Percentiles rank a stretch among this genome's conserved stretches.
These are phyloP conservation scores for Holotrichia oblita DNA, from an alignment of 1,140 invertebrate genomes.

Conservation along the genomic window DNA sequence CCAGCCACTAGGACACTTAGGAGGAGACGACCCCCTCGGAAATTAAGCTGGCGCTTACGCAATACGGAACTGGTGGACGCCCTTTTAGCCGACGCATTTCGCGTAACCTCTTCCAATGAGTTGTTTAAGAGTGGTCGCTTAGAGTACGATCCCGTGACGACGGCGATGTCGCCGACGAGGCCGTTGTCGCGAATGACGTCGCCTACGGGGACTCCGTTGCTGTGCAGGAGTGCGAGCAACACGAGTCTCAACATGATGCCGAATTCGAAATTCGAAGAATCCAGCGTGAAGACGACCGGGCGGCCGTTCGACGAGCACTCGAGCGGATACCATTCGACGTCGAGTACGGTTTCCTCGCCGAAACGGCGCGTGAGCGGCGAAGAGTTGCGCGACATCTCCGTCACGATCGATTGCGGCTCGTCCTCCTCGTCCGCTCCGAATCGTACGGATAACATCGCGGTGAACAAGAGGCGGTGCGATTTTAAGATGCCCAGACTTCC, in stretches of 20 bases:
- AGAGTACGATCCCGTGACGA: neutral
- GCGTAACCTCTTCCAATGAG: neutral
- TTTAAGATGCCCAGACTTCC: constrained; percentile 14
- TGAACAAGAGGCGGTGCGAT: neutral
- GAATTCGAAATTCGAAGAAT: neutral
- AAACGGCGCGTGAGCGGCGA: neutral
- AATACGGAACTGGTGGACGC: neutral
- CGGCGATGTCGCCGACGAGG: neutral
- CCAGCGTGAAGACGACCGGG: neutral
- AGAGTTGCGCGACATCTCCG: neutral
- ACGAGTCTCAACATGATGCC: neutral
- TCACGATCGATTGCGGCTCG: neutral
- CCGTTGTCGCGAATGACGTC: neutral
- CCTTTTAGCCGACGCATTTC: neutral
- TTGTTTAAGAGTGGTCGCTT: neutral
- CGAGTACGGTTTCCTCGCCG: neutral
- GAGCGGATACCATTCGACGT: neutral
- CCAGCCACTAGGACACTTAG: neutral
- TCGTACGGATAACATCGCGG: neutral
- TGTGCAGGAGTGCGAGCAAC: neutral
- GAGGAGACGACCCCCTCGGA: neutral
- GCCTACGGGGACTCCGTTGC: neutral
- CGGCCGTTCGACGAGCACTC: neutral
- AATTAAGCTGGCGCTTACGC: neutral
- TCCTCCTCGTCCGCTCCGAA: neutral